Conservation (phyloP, 2,113 vertebrate species). For the Meleagris gallopavo region DNA sequence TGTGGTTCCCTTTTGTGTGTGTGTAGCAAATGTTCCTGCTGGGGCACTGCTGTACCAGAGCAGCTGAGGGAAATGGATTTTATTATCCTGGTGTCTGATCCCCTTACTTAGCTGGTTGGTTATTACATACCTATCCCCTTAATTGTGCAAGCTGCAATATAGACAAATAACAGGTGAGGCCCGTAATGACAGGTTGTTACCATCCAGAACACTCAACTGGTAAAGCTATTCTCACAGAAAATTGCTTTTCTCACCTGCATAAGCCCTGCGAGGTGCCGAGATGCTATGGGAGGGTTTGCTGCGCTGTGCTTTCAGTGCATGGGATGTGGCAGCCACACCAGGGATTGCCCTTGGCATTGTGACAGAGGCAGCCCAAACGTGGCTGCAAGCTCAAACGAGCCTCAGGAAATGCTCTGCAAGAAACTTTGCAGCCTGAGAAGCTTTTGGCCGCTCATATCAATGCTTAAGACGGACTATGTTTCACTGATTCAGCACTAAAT, state of each 20-base stretch:
- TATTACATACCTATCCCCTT: constrained; percentile 36
- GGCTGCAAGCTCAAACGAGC: not conserved
- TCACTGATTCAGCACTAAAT: not conserved
- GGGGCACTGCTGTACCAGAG: not conserved
- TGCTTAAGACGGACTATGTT: not conserved
- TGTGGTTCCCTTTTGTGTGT: not conserved
- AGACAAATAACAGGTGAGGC: constrained; percentile 41
- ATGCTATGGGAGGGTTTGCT: not conserved
- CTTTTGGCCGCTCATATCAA: not conserved
- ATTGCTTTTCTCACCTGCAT: constrained; percentile 41
- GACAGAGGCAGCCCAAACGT: fast-evolving
- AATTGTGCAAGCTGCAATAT: constrained; percentile 30
- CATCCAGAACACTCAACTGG: not conserved
- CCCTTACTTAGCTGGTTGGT: constrained; percentile 24
- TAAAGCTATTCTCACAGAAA: constrained; percentile 10
- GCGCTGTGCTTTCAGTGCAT: not conserved
- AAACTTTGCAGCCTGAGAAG: not conserved
- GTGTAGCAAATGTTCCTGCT: not conserved
- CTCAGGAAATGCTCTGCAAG: not conserved
- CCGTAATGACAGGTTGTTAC: not conserved
- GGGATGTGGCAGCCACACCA: fast-evolving
- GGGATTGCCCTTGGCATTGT: not conserved
- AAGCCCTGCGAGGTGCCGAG: not conserved
- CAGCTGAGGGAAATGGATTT: not conserved
- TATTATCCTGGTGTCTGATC: constrained; percentile 25